A percentile compares a stretch with the other conserved stretches of the same genome.
Evolutionary conservation across 2,113 vertebrate genomes (phyloP).

Genomic region (Carassius auratus): DNA sequence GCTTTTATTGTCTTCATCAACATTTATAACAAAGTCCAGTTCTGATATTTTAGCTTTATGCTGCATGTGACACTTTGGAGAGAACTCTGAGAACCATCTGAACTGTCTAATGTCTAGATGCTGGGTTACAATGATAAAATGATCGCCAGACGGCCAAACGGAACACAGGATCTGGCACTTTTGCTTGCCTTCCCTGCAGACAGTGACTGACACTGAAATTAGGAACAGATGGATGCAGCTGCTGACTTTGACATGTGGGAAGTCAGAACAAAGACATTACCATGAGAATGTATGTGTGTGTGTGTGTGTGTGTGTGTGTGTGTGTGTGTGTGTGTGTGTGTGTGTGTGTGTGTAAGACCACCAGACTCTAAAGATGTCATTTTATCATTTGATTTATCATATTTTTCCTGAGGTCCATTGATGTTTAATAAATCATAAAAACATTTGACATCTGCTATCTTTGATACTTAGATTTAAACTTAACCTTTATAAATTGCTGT

Average conservation of each 20-base stretch:
- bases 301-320: too few relatives aligned
- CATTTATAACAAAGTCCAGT: conserved; percentile 5
- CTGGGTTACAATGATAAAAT: conserved; percentile 23
- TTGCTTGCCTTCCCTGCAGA: conserved; percentile 27
- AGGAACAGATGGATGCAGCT: conserved; percentile 35
- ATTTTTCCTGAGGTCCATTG: background rate
- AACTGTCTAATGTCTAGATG: background rate
- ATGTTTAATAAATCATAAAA: background rate
- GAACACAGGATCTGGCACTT: conserved; percentile 27
- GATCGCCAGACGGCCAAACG: conserved; percentile 7
- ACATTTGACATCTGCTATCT: background rate
- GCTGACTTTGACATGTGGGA: conserved; percentile 15
- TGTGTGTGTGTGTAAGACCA: too few relatives aligned
- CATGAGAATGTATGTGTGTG: background rate
- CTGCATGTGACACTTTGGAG: background rate
- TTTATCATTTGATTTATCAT: background rate
- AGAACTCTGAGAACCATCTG: conserved; percentile 16
- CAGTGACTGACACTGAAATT: conserved; percentile 37
- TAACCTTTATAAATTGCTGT: background rate
- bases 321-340: too few relatives aligned
- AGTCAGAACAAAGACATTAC: conserved; percentile 25
- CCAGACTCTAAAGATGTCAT: too few relatives aligned
- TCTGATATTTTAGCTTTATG: background rate
- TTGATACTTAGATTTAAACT: background rate
- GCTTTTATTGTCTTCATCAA: conserved; percentile 1